Evolutionary conservation across 53 echinoderm and acorn worm genomes (phyloP).

Genomic region (Zoroaster sp.): DNA sequence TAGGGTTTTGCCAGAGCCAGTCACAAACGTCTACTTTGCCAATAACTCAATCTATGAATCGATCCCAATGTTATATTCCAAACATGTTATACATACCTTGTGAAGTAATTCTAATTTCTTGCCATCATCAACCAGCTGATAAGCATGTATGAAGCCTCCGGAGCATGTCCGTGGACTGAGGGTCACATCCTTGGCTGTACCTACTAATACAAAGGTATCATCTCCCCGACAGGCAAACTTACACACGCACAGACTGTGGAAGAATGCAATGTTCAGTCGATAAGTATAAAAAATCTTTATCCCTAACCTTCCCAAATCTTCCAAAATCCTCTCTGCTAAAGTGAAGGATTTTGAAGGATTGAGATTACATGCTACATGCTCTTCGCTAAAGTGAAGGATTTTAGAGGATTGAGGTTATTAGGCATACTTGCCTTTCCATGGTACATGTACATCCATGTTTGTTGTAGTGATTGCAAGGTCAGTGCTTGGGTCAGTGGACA

Average conservation of each 20-base stretch:
- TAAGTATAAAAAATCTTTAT: background rate
- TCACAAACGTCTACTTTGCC: too few species aligned
- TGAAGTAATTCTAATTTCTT: slow-evolving; percentile 87
- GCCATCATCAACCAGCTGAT: slow-evolving; percentile 82
- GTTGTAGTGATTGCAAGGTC: too few species aligned
- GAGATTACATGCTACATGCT: too few species aligned
- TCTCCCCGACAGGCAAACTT: slow-evolving; percentile 84
- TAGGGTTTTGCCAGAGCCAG: too few species aligned
- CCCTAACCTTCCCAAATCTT: too few species aligned
- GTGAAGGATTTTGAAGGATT: too few species aligned
- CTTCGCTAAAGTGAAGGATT: too few species aligned
- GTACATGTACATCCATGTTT: too few species aligned
- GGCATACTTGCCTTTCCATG: too few species aligned
- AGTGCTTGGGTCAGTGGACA: too few species aligned
- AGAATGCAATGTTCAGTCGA: background rate
- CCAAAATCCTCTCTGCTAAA: too few species aligned
- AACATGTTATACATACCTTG: slow-evolving; percentile 62
- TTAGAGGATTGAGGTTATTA: too few species aligned
- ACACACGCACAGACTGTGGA: slow-evolving; percentile 75
- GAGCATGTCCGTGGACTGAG: slow-evolving; percentile 94
- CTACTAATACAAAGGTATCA: slow-evolving; percentile 79
- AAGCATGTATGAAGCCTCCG: slow-evolving; percentile 87
- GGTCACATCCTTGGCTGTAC: slow-evolving; percentile 93
- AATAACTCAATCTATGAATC: background rate
- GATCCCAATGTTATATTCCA: background rate